These are phyloP conservation scores for Allygus modestus DNA, from an alignment of 2,888 invertebrate genomes.

Conservation along the genomic window DNA sequence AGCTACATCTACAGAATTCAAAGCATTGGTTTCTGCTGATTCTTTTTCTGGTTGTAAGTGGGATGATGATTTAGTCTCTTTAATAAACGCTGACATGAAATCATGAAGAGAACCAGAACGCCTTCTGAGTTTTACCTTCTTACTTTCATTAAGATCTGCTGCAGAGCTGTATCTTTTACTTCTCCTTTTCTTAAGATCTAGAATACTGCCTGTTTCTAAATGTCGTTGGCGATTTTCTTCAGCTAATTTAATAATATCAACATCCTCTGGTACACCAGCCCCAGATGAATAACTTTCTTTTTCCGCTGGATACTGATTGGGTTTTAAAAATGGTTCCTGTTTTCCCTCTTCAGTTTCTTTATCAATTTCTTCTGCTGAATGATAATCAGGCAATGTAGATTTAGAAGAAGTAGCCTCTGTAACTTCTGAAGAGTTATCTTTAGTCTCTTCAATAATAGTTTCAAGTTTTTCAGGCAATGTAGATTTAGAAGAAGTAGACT, in stretches of 20 bases:
- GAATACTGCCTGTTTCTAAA: conserved; percentile 48
- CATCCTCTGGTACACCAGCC: background rate
- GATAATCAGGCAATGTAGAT: background rate
- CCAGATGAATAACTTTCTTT: background rate
- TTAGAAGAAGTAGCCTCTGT: background rate
- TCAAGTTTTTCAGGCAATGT: conserved; percentile 39
- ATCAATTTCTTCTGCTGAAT: too few relatives aligned
- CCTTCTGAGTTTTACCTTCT: conserved; percentile 14
- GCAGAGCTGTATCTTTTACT: conserved; percentile 43
- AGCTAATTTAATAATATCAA: conserved; percentile 30
- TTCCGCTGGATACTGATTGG: background rate
- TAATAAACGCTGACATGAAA: background rate
- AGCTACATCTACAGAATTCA: background rate
- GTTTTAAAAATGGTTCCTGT: background rate
- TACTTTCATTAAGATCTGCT: background rate
- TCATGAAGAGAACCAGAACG: conserved; percentile 40
- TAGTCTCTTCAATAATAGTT: conserved; percentile 10
- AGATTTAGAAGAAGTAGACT: too few relatives aligned
- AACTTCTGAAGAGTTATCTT: background rate
- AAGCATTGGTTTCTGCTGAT: background rate
- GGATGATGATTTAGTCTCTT: conserved; percentile 31
- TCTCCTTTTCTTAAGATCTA: conserved; percentile 16
- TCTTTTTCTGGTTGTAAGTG: conserved; percentile 1
- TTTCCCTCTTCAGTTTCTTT: background rate
- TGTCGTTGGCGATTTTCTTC: conserved; percentile 19